Base-by-base conservation (phyloP, 1,140 invertebrate genomes). In the Drosophila biarmipes region DNA sequence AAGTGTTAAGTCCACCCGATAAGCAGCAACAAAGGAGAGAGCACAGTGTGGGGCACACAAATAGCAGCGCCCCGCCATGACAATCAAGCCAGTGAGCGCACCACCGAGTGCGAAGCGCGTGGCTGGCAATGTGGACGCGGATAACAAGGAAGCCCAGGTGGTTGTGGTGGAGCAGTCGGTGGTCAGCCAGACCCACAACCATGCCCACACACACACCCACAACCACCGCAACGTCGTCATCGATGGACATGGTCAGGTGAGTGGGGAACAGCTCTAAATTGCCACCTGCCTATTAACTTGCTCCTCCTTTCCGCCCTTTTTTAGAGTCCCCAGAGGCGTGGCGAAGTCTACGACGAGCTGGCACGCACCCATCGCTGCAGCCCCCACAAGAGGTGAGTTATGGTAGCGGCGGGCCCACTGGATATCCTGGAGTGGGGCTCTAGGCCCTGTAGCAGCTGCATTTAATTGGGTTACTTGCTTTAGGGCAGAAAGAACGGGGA, bases 271-370 rank as follows among this genome's bases (percentile, higher is more conserved):
- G n/a, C 17, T 34, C 11, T 17, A 4, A 17, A 31, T 10, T 0
- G 31, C 35, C 24, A 40, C 17, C 7, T 40, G 11, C 15, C 12
- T n/a, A 54, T 53, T 10, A 48, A 49, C 72, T 55, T 19, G 6
- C 38, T 35, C 12, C 54, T 54, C 3, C 11, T 0, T 14, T n/a
- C 10, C 14, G 6, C 42, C 35, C n/a, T 19, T 6, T 31, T 49
- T 31, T 43, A 92, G 91, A 92, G 91, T 67, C 91, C 91, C 35
- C 91, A 92, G 42, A 79, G 91, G 6, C 80, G 91, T 49, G 74
- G 69, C n/a, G 91, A 92, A 55, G 80, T 90, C 21, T 92, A 84
- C 38, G 91, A 92, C 51, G 91, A 92, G 11, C 53, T 91, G 45
- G 51, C 76, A 40, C 90, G 91, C 54, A 78, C 84, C 55, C 91